Evolutionary conservation across 2,113 vertebrate genomes (phyloP), one percentile per base, ranked within the genome.

Genomic region (Oophaga pumilio): DNA sequence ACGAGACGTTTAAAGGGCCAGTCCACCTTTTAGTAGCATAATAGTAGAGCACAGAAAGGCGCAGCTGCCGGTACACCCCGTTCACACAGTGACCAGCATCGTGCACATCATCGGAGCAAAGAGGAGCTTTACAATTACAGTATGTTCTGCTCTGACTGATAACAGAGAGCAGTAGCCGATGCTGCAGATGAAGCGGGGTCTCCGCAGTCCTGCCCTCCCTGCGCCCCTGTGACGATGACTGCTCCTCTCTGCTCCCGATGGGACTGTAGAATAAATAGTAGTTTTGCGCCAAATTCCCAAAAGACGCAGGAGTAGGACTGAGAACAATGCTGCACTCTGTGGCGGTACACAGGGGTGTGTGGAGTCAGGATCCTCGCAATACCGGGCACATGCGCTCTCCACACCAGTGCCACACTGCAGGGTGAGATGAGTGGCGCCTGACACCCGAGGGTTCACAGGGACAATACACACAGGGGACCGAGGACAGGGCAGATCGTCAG

Each of bases 301-400:
- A 4, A 33, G 60, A 2, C 28, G 56, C 57, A 24, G 84, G 84
- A 59, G 56, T 20, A 76, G 56, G 73, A 64, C 10, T 26, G 84
- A 77, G 76, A 73, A 79, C 85, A 78, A 79, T 28, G 66, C 53
- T 2, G 15, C 62, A 86, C 74, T 78, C 76, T 80, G 50, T 9
- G 17, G 24, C 26, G 1, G 20, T 22, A 33, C 22, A 68, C 10
- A 66, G 77, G 74, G 20, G 74, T 22, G 24, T 86, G 76, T 56
- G 59, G 57, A 64, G 59, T 10, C 74, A 43, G 50, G 73, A 59
- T 28, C 17, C 26, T 53, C 18, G 57, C 10, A 10, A 6, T 12
- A 59, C 73, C 57, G 33, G 43, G 80, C 80, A 71, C 50, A 80
- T 20, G 53, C 22, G 60, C 84, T 28, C 59, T 76, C 24, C 68